Conservation (phyloP, 1,140 invertebrate species). For the Polyergus mexicanus region DNA sequence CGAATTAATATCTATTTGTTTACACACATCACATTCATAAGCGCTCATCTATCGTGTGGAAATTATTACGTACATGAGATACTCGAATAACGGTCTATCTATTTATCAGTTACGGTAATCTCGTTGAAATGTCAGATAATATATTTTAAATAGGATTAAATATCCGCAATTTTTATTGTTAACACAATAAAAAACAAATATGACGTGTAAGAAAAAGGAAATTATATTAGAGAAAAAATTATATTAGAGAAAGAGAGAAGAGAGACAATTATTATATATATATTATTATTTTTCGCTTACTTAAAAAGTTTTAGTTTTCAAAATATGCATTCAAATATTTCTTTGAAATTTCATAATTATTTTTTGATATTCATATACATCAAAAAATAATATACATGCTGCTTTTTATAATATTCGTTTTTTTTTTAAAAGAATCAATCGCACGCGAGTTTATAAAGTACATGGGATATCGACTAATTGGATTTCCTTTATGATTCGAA, state of each 20-base stretch:
- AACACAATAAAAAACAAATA: neutral
- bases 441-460: neutral
- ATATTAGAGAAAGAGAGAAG: too few species aligned
- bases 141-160: neutral
- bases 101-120: neutral
- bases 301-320: neutral
- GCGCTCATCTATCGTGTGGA: neutral
- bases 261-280: too few species aligned
- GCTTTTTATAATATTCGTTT: neutral
- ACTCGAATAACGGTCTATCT: neutral
- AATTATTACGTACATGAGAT: constrained; percentile 28
- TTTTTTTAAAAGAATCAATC: constrained; percentile 3
- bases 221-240: too few species aligned
- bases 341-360: neutral
- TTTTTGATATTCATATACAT: neutral
- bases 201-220: too few species aligned
- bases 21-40: neutral
- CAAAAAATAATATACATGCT: neutral
- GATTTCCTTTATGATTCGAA: constrained; percentile 21
- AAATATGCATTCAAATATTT: neutral
- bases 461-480: neutral
- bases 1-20: constrained; percentile 30
- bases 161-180: neutral
- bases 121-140: constrained; percentile 4
- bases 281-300: too few species aligned